A percentile compares a stretch with the other conserved stretches of the same genome.
phyloP scores from a whole-genome alignment of 2,888 invertebrate species.

The Tubulanus polymorphus region DNA sequence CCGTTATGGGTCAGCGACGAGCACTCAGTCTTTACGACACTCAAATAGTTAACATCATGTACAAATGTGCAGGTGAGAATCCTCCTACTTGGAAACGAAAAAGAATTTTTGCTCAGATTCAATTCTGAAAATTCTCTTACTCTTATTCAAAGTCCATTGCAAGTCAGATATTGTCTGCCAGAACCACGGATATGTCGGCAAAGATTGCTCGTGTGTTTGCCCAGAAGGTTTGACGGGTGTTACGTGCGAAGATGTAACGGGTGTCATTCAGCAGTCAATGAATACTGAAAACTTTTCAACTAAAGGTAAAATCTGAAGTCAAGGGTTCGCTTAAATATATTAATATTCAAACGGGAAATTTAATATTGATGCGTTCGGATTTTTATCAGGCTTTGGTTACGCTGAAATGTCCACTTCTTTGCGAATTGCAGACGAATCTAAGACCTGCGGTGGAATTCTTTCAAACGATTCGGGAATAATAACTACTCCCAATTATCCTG shows the following conservation, averaged over 20 bases:
- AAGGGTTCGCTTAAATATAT: no score
- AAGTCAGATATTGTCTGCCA: constrained; percentile 9
- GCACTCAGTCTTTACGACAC: constrained; percentile 37
- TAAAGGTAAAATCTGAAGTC: no score
- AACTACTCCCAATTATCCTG: no score
- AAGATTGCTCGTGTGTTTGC: constrained; percentile 22
- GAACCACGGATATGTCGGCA: constrained; percentile 21
- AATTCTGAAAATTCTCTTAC: neutral
- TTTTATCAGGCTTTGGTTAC: no score
- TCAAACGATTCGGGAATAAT: no score
- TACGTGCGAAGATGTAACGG: constrained; percentile 18
- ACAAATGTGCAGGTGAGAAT: constrained; percentile 18
- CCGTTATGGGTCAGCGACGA: constrained; percentile 36
- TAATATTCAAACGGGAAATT: no score
- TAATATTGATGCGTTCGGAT: no score
- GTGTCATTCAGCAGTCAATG: no score
- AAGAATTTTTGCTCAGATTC: neutral
- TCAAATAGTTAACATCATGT: constrained; percentile 33
- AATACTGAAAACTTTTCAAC: no score
- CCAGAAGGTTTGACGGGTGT: constrained; percentile 19
- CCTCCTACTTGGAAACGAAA: neutral
- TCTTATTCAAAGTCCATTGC: constrained; percentile 12
- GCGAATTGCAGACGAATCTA: no score
- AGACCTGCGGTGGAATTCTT: no score
- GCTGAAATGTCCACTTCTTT: no score